Percentiles rank a stretch among this genome's conserved stretches.
These are phyloP conservation scores for Luperina testacea DNA, from an alignment of 2,888 invertebrate species.

Conservation along the genomic window DNA sequence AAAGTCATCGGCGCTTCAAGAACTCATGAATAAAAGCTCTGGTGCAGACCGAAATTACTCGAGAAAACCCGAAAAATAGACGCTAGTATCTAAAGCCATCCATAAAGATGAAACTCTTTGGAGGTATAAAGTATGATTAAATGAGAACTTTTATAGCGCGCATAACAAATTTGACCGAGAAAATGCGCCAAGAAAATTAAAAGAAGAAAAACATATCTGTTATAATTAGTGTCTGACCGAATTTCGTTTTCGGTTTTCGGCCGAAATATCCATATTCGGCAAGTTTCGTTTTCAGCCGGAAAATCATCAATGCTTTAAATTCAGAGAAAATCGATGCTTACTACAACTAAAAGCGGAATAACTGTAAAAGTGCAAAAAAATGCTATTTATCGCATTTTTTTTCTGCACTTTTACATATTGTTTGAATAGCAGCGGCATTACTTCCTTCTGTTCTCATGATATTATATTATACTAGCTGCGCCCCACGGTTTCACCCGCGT, in stretches of 20 bases:
- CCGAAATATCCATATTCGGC: background rate
- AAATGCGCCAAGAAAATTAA: background rate
- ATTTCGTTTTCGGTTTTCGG: background rate
- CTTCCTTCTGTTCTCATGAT: too few relatives aligned
- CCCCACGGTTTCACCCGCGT: too few relatives aligned
- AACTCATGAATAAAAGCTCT: conserved; percentile 41
- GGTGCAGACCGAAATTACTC: conserved; percentile 4
- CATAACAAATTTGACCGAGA: background rate
- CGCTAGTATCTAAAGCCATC: conserved; percentile 1
- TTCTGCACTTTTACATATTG: too few relatives aligned
- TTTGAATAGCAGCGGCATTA: too few relatives aligned
- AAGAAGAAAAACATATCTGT: background rate
- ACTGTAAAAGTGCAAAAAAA: background rate
- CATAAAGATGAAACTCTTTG: background rate
- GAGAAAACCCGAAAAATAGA: conserved; percentile 23
- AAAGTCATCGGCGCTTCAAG: conserved; percentile 23
- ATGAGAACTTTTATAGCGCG: background rate
- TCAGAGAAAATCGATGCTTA: accelerated
- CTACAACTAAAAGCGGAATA: background rate
- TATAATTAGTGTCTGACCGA: background rate
- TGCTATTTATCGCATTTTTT: background rate
- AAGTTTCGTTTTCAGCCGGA: background rate
- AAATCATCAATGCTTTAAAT: background rate
- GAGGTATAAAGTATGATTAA: conserved; percentile 43
- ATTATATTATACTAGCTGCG: too few relatives aligned